These are phyloP conservation scores for Phataginus tricuspis DNA, from an alignment of 2,797 vertebrate genomes.

Conservation along the genomic window DNA sequence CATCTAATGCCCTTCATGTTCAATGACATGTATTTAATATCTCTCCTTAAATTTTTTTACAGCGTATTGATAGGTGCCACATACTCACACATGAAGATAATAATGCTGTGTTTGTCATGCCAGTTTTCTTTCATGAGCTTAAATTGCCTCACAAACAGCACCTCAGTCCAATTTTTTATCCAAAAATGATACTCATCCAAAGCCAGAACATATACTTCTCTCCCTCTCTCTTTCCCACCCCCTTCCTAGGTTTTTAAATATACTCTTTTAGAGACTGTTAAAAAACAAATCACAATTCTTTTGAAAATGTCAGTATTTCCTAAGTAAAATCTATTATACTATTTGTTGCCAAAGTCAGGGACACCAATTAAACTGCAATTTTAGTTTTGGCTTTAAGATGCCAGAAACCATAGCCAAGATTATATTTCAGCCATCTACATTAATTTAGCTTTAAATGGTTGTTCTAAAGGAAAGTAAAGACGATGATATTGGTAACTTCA, in stretches of 20 bases:
- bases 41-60: constrained; percentile 13
- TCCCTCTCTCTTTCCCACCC: not conserved
- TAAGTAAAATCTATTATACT: constrained; percentile 58
- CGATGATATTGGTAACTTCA: not conserved
- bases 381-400: constrained; percentile 56
- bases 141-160: constrained; percentile 13
- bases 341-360: constrained; percentile 55
- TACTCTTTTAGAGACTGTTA: constrained; percentile 13
- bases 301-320: constrained; percentile 62
- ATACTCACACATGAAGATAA: constrained; percentile 26
- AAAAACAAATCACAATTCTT: constrained; percentile 51
- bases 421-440: constrained; percentile 62
- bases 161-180: constrained; percentile 36
- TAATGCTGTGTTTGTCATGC: not conserved
- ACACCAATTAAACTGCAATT: constrained; percentile 63
- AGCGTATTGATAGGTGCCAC: not conserved
- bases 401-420: constrained; percentile 60
- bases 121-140: constrained; percentile 50
- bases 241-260: constrained; percentile 19
- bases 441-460: constrained; percentile 61
- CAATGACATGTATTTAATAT: not conserved
- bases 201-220: not conserved
- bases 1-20: not conserved
- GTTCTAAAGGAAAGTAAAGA: constrained; percentile 60
- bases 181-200: constrained; percentile 38